phyloP scores from a whole-genome alignment of 2,888 invertebrate species.

The Lottia gigantea region DNA sequence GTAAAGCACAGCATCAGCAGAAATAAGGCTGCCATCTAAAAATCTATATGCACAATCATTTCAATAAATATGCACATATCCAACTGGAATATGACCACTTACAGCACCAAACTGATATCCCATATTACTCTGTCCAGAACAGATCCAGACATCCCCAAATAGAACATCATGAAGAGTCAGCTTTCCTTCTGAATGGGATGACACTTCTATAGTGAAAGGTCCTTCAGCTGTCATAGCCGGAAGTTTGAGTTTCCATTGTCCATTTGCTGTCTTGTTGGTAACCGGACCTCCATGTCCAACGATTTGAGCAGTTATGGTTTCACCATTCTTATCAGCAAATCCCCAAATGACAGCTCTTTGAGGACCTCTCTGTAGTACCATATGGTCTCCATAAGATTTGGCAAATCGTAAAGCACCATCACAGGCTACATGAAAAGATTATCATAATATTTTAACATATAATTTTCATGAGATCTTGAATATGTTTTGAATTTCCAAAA shows the following conservation, averaged over 20 bases:
- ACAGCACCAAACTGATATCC: slow-evolving; percentile 25
- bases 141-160: slow-evolving; percentile 53
- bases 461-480: no score
- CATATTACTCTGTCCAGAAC: slow-evolving; percentile 50
- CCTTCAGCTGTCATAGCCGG: slow-evolving; percentile 27
- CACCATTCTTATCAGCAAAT: slow-evolving; percentile 29
- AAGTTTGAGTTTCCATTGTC: slow-evolving; percentile 35
- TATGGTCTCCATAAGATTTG: slow-evolving; percentile 30
- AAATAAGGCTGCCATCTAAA: no score
- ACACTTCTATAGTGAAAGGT: slow-evolving; percentile 31
- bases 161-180: slow-evolving; percentile 38
- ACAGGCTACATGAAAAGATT: background rate
- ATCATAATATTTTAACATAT: no score
- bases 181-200: slow-evolving; percentile 14
- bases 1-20: no score
- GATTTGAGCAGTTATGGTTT: slow-evolving; percentile 24
- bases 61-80: no score
- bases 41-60: no score
- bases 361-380: slow-evolving; percentile 33
- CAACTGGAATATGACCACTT: background rate
- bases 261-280: slow-evolving; percentile 16
- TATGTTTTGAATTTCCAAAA: no score
- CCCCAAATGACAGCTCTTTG: slow-evolving; percentile 39
- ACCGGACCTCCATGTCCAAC: slow-evolving; percentile 16
- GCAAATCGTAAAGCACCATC: slow-evolving; percentile 17